Conservation (phyloP, 2,113 vertebrate genomes). For the Pluvialis apricaria region DNA sequence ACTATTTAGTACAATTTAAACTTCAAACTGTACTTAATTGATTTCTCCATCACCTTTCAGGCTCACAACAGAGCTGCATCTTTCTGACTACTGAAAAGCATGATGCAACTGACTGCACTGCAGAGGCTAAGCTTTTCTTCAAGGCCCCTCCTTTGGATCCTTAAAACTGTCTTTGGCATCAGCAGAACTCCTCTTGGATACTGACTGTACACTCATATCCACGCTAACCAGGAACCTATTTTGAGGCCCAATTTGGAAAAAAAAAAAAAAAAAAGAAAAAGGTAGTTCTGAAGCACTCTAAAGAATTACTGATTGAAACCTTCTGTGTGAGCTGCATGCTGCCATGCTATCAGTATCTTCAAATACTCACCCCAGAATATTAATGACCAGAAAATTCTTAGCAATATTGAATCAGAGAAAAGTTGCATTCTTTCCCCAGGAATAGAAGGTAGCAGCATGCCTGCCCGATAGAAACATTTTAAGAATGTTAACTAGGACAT, state of each 20-base stretch:
- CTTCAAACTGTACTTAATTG: not conserved
- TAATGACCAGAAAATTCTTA: not conserved
- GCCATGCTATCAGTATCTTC: not conserved
- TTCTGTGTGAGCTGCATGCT: not conserved
- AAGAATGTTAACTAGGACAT: not conserved
- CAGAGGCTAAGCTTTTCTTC: not conserved
- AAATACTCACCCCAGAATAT: not conserved
- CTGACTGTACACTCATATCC: not conserved
- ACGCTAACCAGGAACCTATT: not conserved
- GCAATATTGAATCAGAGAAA: not conserved
- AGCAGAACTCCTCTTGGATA: not conserved
- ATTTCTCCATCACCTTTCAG: not conserved
- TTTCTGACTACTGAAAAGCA: not conserved
- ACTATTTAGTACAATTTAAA: not conserved
- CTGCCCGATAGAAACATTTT: not conserved
- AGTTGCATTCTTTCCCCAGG: not conserved
- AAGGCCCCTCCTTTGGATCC: not conserved
- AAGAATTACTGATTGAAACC: not conserved
- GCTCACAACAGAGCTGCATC: not conserved
- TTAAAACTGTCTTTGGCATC: not conserved
- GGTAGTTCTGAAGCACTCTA: not conserved
- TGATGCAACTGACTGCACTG: not conserved
- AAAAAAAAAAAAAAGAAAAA: not conserved
- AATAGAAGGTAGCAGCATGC: not conserved
- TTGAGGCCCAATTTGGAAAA: not conserved